Evolutionary conservation across 2,888 invertebrate genomes (phyloP).

Genomic region (Neoaliturus tenellus): DNA sequence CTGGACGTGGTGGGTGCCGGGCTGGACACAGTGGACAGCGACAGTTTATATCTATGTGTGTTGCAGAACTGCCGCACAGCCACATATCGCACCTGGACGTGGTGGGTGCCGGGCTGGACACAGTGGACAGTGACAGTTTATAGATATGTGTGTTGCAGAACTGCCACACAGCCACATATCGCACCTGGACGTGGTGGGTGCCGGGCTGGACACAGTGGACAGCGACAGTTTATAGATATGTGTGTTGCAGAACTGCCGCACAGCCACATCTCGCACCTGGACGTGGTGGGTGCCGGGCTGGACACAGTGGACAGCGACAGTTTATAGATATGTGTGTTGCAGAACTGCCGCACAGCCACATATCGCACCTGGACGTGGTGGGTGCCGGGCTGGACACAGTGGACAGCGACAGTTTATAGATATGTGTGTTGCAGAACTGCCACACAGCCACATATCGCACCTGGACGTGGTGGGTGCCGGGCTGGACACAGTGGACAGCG

Average conservation of each 20-base stretch:
- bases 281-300: conserved; percentile 88
- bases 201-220: conserved; percentile 86
- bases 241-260: conserved; percentile 86
- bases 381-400: too few relatives aligned
- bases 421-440: too few relatives aligned
- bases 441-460: too few relatives aligned
- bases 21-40: conserved; percentile 87
- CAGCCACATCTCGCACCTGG: conserved; percentile 87
- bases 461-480: too few relatives aligned
- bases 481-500: too few relatives aligned
- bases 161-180: conserved; percentile 87
- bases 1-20: conserved; percentile 90
- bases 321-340: too few relatives aligned
- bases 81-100: conserved; percentile 89
- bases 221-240: conserved; percentile 89
- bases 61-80: conserved; percentile 87
- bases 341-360: too few relatives aligned
- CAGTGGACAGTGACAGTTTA: conserved; percentile 88
- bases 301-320: conserved; percentile 89
- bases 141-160: conserved; percentile 84
- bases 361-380: too few relatives aligned
- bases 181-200: conserved; percentile 89
- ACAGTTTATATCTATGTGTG: too few relatives aligned
- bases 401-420: too few relatives aligned
- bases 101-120: conserved; percentile 86